Evolutionary conservation across 2,888 invertebrate genomes (phyloP).

Genomic region (Apotomis betuletana): DNA sequence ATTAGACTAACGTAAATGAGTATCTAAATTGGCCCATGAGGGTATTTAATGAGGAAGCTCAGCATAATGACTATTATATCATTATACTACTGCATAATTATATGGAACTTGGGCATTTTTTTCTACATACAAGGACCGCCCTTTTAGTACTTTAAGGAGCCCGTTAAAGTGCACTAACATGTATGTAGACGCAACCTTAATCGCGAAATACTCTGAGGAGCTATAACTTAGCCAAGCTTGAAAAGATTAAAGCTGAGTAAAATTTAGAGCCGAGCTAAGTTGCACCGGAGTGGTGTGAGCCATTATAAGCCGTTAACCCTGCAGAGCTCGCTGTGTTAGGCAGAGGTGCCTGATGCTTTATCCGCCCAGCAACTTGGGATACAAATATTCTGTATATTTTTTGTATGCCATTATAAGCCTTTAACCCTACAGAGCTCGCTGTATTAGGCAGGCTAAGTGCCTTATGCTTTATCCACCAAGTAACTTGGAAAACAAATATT

Average conservation of each 20-base stretch:
- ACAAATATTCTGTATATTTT: neutral
- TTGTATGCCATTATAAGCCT: neutral
- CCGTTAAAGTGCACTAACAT: too few relatives aligned
- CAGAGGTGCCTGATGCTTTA: constrained; percentile 21
- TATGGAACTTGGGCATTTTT: too few relatives aligned
- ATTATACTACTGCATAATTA: neutral
- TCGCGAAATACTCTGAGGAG: constrained; percentile 8
- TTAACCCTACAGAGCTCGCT: too few relatives aligned
- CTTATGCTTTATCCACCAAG: too few relatives aligned
- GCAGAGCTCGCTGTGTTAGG: constrained; percentile 31
- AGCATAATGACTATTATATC: too few relatives aligned
- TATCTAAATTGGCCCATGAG: neutral
- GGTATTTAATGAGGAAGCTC: neutral
- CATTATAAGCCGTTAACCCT: constrained; percentile 39
- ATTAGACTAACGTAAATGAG: too few relatives aligned
- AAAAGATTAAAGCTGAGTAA: constrained; percentile 38
- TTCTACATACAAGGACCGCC: too few relatives aligned
- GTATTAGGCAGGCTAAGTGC: too few relatives aligned
- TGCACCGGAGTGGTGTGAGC: constrained; percentile 26
- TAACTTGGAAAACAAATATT: too few relatives aligned
- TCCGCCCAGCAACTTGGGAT: neutral
- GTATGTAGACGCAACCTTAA: too few relatives aligned
- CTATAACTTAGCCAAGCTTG: constrained; percentile 7
- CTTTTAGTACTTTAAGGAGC: too few relatives aligned
- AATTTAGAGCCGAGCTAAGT: constrained; percentile 31